Base-by-base conservation (phyloP, 2,888 invertebrate species). In the Phymatocera aterrima region DNA sequence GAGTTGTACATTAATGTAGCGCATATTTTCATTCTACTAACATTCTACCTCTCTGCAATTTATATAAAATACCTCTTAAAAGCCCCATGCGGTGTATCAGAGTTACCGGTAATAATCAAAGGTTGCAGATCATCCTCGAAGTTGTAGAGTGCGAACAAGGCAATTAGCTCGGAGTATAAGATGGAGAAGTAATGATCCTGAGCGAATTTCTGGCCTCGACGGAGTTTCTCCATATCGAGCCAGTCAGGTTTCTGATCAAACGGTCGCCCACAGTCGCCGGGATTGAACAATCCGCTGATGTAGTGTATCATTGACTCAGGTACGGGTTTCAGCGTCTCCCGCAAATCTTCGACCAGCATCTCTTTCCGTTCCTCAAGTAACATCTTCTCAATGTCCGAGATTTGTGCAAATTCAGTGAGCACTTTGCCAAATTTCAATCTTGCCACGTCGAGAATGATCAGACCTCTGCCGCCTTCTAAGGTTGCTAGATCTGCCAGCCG, bases 161-260 rank as follows among this genome's bases (percentile, higher is more conserved):
- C 90, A 4, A 90, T n/a, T n/a, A n/a, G n/a, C n/a, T n/a, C n/a
- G n/a, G n/a, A n/a, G n/a, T n/a, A n/a, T n/a, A n/a, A n/a, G n/a
- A n/a, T n/a, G n/a, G n/a, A n/a, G n/a, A n/a, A n/a, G n/a, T n/a
- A n/a, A n/a, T n/a, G n/a, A n/a, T n/a, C n/a, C n/a, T n/a, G n/a
- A n/a, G 91, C 92, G 81, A 93, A 92, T 28, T 87, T 82, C 81
- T 91, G 91, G 1, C 93, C 93, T 6, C 90, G 85, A 24, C 86
- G 83, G 80, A 92, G 91, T 70, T 91, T 91, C 0, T 90, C 89
- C 75, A 86, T 82, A 82, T 92, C 91, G 37, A 92, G 82, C 91
- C 92, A 92, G 2, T 87, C 84, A 0, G 92, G 92, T 61, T 81
- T 85, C 0, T 82, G 78, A 2, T 85, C 82, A 2, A 82, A 57